Percentiles rank a stretch among this genome's conserved stretches.
Evolutionary conservation across 2,797 vertebrate species (phyloP).

Genomic region (Cyprinodon diabolis): DNA sequence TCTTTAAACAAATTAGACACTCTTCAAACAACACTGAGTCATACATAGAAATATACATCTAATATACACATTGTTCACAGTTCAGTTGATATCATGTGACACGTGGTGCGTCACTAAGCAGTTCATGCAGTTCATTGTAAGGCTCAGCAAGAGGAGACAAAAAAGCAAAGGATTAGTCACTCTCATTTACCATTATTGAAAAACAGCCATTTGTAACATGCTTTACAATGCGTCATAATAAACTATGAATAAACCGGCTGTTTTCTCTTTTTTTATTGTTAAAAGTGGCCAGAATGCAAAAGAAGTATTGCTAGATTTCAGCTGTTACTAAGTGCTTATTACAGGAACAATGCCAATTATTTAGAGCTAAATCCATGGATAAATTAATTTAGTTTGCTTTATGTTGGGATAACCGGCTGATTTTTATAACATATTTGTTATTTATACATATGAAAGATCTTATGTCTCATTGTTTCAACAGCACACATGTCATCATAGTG

Average conservation of each 20-base stretch:
- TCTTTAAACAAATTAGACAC: background rate
- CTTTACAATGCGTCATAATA: background rate
- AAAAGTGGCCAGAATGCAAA: no score
- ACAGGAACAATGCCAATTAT: no score
- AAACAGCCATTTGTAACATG: background rate
- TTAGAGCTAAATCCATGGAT: no score
- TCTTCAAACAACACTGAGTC: background rate
- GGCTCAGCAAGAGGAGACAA: background rate
- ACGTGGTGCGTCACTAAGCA: background rate
- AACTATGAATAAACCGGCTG: background rate
- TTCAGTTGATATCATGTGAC: constrained; percentile 1
- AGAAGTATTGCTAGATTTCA: no score
- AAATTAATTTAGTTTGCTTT: no score
- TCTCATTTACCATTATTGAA: background rate
- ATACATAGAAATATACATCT: background rate
- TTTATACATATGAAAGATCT: no score
- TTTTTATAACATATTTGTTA: no score
- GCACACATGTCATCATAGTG: no score
- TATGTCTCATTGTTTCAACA: no score
- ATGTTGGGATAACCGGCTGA: no score
- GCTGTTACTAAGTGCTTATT: no score
- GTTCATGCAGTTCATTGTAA: background rate
- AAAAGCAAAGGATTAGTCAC: background rate
- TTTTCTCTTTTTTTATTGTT: no score
- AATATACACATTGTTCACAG: background rate